Conservation (phyloP, 2,888 invertebrate species). For the Eupelmus urozonus region DNA sequence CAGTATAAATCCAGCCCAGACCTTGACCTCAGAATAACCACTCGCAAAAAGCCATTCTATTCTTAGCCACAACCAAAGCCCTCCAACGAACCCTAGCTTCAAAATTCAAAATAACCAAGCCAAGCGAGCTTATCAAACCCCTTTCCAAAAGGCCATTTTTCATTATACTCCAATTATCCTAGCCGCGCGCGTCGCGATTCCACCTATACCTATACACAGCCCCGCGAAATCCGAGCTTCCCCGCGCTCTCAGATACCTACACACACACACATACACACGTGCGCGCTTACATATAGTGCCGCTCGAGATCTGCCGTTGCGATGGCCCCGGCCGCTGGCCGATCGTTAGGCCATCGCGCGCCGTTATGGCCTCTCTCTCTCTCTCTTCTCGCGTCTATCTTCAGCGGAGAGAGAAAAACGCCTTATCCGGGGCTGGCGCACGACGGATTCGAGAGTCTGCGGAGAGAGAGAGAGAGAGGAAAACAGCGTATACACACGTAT, state of each 20-base stretch:
- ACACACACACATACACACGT: background rate
- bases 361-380: conserved; percentile 8
- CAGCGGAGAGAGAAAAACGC: conserved; percentile 26
- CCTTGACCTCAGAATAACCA: too few species aligned
- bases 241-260: too few species aligned
- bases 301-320: conserved; percentile 18
- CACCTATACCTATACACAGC: background rate
- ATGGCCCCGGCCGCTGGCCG: conserved; percentile 24
- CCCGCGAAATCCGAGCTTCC: too few species aligned
- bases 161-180: background rate
- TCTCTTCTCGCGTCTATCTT: background rate
- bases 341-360: conserved; percentile 26
- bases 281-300: background rate
- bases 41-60: too few species aligned
- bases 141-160: background rate
- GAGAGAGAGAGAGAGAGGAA: background rate
- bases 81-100: too few species aligned
- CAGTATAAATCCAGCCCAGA: too few species aligned
- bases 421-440: conserved; percentile 38
- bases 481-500: background rate
- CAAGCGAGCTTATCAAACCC: background rate
- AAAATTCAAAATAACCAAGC: too few species aligned
- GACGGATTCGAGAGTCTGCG: conserved; percentile 16
- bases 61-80: too few species aligned
- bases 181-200: background rate